These are phyloP conservation scores for Anthopleura sola DNA, from an alignment of 64 coral and sea anemone genomes.

Conservation along the genomic window DNA sequence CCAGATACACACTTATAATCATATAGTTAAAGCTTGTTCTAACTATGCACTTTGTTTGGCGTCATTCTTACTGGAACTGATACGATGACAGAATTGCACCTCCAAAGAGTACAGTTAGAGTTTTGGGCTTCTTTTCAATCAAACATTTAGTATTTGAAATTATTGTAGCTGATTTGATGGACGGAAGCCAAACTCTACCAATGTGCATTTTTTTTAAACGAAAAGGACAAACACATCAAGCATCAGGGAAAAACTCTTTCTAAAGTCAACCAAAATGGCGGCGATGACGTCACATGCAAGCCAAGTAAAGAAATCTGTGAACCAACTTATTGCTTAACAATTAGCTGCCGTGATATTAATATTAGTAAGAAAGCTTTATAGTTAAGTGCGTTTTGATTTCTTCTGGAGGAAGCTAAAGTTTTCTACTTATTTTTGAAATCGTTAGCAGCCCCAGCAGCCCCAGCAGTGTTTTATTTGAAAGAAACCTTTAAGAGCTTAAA, in stretches of 20 bases:
- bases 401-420: no score
- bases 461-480: no score
- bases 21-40: not conserved
- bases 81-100: no score
- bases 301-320: not conserved
- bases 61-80: no score
- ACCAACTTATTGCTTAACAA: no score
- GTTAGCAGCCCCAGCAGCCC: no score
- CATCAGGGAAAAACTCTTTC: not conserved
- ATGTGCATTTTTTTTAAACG: not conserved
- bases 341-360: no score
- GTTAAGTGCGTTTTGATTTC: no score
- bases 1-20: conserved; percentile 88
- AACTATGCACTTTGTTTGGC: not conserved
- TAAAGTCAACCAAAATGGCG: not conserved
- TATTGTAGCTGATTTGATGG: not conserved
- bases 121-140: no score
- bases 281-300: not conserved
- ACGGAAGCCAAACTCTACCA: not conserved
- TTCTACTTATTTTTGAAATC: no score
- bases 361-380: not conserved
- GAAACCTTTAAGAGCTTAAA: no score
- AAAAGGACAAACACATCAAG: not conserved
- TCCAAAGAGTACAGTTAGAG: no score
- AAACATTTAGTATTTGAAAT: not conserved